Evolutionary conservation across 1,140 invertebrate genomes (phyloP).

Genomic region (Chrysoperla carnea): DNA sequence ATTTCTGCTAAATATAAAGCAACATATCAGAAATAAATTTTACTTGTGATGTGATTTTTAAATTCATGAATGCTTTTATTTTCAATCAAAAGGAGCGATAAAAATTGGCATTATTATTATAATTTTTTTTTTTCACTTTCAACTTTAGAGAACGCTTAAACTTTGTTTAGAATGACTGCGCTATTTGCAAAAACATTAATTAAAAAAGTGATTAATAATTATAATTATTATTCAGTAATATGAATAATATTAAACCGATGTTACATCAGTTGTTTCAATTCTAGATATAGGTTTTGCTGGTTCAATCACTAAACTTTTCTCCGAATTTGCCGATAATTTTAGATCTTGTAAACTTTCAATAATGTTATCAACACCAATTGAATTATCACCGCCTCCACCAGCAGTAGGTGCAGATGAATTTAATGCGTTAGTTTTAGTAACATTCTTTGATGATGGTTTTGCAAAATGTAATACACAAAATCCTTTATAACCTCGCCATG

Average conservation of each 20-base stretch:
- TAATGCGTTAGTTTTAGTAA: conserved; percentile 3
- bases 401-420: conserved; percentile 10
- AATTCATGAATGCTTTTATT: no score
- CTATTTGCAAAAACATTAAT: no score
- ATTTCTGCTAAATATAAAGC: no score
- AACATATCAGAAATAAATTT: no score
- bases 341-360: conserved; percentile 31
- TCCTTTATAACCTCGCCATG: conserved; percentile 42
- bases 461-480: conserved; percentile 47
- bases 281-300: conserved; percentile 27
- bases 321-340: conserved; percentile 19
- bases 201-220: no score
- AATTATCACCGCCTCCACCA: conserved; percentile 20
- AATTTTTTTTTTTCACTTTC: no score
- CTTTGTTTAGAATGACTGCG: no score
- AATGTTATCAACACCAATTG: conserved; percentile 30
- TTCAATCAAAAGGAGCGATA: no score
- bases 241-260: conserved; percentile 19
- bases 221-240: no score
- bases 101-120: no score
- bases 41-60: no score
- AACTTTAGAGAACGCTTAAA: no score
- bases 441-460: conserved; percentile 19
- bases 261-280: conserved; percentile 29
- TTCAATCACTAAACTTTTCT: conserved; percentile 20